Evolutionary conservation across 1,140 invertebrate genomes (phyloP), one percentile per base, ranked within the genome.

Genomic region (Cotesia typhae): DNA sequence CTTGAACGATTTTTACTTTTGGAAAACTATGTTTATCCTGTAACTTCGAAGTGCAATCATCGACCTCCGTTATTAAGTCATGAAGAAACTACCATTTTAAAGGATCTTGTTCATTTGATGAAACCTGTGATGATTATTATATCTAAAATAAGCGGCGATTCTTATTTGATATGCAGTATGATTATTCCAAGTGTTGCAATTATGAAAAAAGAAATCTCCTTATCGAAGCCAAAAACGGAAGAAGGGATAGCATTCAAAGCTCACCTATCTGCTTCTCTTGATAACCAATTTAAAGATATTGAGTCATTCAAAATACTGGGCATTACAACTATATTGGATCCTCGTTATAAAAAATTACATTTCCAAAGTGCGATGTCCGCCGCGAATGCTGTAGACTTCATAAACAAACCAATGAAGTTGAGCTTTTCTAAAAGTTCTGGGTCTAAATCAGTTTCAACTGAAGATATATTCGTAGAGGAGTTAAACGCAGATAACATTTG

Each of bases 101-200:
- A 71, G 70, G 79, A 79, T 20, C 67, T 86, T 51, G 63, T 83
- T 47, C 38, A 72, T 12, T 28, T 86, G 10, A 70, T 87, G 57
- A 72, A 80, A 70, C 83, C 83, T 1, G 35, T 85, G 0, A 81
- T 86, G 79, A 77, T 78, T 71, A 83, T 81, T 2, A 88, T 83
- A 2, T 84, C 78, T 41, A 83, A 86, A 80, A 71, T 87, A 1
- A 85, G 83, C 35, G 83, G 81, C 1, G 82, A 85, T 76, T 82
- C 83, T 69, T 87, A 87, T 75, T 81, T 80, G 53, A 81, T 85
- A 9, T 82, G 78, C 17, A 83, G 84, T 57, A 83, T 83, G 70
- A 71, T 85, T 3, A 87, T 87, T 55, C 84, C 85, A 20, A 76
- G 85, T 60, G 75, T 87, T n/a, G 79, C 79, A 57, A 84, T 81